Conservation (phyloP, 2,113 vertebrate species). For the Engystomops pustulosus region DNA sequence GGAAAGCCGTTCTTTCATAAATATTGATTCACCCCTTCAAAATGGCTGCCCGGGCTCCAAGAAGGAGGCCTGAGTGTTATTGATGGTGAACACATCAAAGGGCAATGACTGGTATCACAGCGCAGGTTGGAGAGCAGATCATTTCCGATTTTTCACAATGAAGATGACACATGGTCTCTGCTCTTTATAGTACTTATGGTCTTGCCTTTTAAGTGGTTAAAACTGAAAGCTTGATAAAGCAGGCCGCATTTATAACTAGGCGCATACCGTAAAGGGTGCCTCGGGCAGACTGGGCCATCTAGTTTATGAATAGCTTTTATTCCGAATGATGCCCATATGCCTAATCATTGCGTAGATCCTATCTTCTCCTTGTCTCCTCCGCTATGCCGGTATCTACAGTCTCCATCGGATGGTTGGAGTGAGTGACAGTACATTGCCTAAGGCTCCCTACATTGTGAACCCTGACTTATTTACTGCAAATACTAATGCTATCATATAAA, state of each 20-base stretch:
- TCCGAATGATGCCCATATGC: conserved; percentile 26
- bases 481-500: neutral
- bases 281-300: neutral
- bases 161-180: neutral
- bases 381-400: neutral
- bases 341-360: neutral
- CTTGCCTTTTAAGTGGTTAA: conserved; percentile 9
- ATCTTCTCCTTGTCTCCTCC: conserved; percentile 2
- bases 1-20: neutral
- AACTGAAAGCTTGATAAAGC: neutral
- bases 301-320: conserved; percentile 21
- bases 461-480: neutral
- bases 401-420: neutral
- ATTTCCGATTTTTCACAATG: neutral
- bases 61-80: neutral
- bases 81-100: conserved; percentile 11
- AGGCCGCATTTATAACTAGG: conserved; percentile 1
- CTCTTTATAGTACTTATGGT: neutral
- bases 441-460: neutral
- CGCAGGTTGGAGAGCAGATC: conserved; percentile 9
- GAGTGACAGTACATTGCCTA: neutral
- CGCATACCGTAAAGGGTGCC: conserved; percentile 10
- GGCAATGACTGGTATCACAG: conserved; percentile 19
- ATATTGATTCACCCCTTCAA: neutral
- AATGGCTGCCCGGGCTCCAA: neutral